phyloP scores from a whole-genome alignment of 2,888 invertebrate genomes.

The Sipha maydis region DNA sequence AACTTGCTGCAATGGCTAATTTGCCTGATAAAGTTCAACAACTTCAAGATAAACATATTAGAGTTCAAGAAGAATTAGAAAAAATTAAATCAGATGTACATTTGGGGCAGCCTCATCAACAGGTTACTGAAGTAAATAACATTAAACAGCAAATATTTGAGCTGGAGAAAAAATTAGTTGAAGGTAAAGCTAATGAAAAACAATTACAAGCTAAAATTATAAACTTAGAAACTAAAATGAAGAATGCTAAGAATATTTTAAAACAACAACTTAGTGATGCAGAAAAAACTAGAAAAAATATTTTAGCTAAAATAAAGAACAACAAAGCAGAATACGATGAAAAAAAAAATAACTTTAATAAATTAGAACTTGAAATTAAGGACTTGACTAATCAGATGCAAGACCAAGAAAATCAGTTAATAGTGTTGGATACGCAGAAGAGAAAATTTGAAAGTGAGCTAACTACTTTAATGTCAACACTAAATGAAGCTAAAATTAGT shows the following conservation, averaged over 20 bases:
- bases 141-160: slow-evolving; percentile 51
- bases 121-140: slow-evolving; percentile 61
- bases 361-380: slow-evolving; percentile 54
- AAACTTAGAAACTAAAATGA: slow-evolving; percentile 49
- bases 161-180: slow-evolving; percentile 46
- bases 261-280: slow-evolving; percentile 51
- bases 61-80: slow-evolving; percentile 43
- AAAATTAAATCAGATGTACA: slow-evolving; percentile 50
- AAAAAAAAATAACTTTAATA: slow-evolving; percentile 45
- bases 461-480: background rate
- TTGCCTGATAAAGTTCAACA: slow-evolving; percentile 22
- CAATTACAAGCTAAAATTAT: slow-evolving; percentile 45
- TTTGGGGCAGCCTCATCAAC: slow-evolving; percentile 54
- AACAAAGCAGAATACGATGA: slow-evolving; percentile 40
- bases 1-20: slow-evolving; percentile 12
- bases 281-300: slow-evolving; percentile 46
- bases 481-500: slow-evolving; percentile 11
- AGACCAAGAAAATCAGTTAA: slow-evolving; percentile 54
- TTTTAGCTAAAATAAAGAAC: slow-evolving; percentile 35
- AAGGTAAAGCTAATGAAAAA: slow-evolving; percentile 54
- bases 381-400: slow-evolving; percentile 32
- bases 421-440: slow-evolving; percentile 9
- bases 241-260: slow-evolving; percentile 52
- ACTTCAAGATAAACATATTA: slow-evolving; percentile 26
- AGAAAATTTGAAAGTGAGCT: slow-evolving; percentile 15